A percentile compares a stretch with the other conserved stretches of the same genome.
Conservation (phyloP, 30 jellyfish, hydroid and myxozoan species). For the Hydractinia echinata region DNA sequence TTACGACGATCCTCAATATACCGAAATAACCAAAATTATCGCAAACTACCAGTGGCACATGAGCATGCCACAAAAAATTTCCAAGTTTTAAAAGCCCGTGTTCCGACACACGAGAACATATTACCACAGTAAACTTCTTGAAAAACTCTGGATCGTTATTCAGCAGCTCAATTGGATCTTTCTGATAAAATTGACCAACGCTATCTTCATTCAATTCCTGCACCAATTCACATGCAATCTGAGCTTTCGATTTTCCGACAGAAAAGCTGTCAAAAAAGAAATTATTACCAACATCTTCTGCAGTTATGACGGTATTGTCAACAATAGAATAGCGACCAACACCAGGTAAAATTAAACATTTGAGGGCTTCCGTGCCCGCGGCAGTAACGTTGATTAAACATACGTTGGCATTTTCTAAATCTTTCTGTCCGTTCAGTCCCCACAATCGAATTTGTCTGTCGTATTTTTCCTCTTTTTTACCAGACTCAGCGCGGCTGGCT, state of each 20-base stretch:
- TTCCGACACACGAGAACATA: constrained; percentile 66
- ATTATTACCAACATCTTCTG: constrained; percentile 72
- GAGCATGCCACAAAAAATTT: constrained; percentile 64
- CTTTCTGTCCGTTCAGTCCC: constrained; percentile 93
- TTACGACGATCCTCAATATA: constrained; percentile 58
- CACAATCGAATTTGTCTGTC: constrained; percentile 90
- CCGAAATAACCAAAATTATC: constrained; percentile 71
- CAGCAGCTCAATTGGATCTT: constrained; percentile 77
- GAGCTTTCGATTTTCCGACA: constrained; percentile 66
- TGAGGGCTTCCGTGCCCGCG: constrained; percentile 78
- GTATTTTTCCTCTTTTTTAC: constrained; percentile 60
- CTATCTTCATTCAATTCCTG: constrained; percentile 82
- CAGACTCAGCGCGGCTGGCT: constrained; percentile 48
- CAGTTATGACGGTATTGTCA: constrained; percentile 47
- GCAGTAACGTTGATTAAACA: constrained; percentile 90
- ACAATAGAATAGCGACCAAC: constrained; percentile 61
- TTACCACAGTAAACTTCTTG: constrained; percentile 58
- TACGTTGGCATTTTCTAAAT: constrained; percentile 65
- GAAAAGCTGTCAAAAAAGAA: constrained; percentile 2
- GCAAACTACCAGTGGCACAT: constrained; percentile 72
- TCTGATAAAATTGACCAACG: constrained; percentile 45
- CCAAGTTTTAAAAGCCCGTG: constrained; percentile 62
- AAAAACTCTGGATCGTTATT: constrained; percentile 79
- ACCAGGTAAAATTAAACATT: constrained; percentile 83
- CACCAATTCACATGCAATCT: constrained; percentile 55